Evolutionary conservation across 1,140 invertebrate species (phyloP).

Genomic region (Drosophila punjabiensis): DNA sequence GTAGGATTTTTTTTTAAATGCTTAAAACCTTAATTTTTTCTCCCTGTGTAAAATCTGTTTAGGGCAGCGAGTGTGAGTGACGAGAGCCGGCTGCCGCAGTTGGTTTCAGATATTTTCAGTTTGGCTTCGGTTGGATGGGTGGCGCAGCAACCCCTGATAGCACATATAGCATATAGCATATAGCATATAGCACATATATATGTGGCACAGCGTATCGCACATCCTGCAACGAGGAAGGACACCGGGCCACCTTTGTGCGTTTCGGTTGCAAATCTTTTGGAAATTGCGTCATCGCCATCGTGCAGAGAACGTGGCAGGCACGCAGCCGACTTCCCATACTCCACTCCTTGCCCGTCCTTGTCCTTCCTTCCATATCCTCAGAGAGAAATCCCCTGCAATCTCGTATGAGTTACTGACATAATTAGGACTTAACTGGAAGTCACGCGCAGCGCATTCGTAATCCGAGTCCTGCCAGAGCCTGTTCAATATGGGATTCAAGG

Average conservation of each 20-base stretch:
- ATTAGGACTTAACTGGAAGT: constrained; percentile 82
- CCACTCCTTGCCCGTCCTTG: constrained; percentile 1
- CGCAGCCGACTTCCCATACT: constrained; percentile 48
- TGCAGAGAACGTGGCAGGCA: constrained; percentile 71
- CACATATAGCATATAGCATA: constrained; percentile 1
- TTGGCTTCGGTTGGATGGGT: constrained; percentile 30
- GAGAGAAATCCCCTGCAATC: constrained; percentile 55
- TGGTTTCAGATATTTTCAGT: constrained; percentile 27
- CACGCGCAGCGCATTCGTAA: constrained; percentile 77
- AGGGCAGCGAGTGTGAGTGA: constrained; percentile 54
- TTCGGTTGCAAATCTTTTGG: constrained; percentile 73
- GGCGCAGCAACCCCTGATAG: constrained; percentile 55
- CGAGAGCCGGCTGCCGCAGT: constrained; percentile 52
- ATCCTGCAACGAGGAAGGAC: constrained; percentile 47
- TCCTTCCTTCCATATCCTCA: constrained; percentile 5
- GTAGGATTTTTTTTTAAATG: no score
- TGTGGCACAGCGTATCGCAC: constrained; percentile 1
- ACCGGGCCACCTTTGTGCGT: constrained; percentile 59
- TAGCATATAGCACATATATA: neutral
- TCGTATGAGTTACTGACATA: constrained; percentile 81
- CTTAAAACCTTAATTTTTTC: no score
- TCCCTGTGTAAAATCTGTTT: constrained; percentile 63
- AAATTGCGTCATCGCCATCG: constrained; percentile 73
- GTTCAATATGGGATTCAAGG: constrained; percentile 57
- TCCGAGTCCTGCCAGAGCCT: constrained; percentile 55